Evolutionary conservation across 2,113 vertebrate species (phyloP), one percentile per base, ranked within the genome.

Genomic region (Ailurus styani): DNA sequence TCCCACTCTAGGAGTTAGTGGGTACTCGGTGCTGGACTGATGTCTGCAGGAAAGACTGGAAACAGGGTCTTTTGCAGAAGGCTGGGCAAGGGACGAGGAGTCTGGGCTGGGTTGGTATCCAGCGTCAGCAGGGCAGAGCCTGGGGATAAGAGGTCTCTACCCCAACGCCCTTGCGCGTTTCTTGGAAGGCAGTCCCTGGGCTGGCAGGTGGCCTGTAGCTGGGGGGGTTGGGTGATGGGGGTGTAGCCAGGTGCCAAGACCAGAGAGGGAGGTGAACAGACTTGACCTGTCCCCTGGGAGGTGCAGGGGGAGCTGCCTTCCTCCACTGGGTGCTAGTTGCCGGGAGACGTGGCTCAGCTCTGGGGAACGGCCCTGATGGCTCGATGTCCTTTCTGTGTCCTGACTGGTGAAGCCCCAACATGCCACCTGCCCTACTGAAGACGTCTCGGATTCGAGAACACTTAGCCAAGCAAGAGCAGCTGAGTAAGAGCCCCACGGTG

Each of bases 401-500:
- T 2, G 8, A 29, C 87, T 87, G 42, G n/a, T 70, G 45, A 94
- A 97, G 96, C 86, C 91, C 83, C 0, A 93, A 98, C 31, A 6
- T 98, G 98, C 98, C 87, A 52, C 91, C 45, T 34, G 57, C 60
- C 70, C 95, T 98, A 72, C 98, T 98, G 91, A 99, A 98, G 97
- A 99, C 97, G 0, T 97, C 98, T 0, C 98, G 97, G 10, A 52
- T 98, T 9, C 72, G 96, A 72, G 95, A 98, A 66, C 98, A 98
- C 31, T 94, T 98, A 57, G 98, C 98, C 97, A 99, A 98, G 78
- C 99, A 97, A 97, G 98, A 98, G 4, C 96, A 98, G 1, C 91
- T 98, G 87, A 99, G 99, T 99, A 98, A 66, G 98, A 91, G 47
- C 55, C 37, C 11, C 68, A 1, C 25, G 62, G 52, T 4, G 29